Conservation (phyloP, 2,888 invertebrate species). For the Lutraria lutraria region DNA sequence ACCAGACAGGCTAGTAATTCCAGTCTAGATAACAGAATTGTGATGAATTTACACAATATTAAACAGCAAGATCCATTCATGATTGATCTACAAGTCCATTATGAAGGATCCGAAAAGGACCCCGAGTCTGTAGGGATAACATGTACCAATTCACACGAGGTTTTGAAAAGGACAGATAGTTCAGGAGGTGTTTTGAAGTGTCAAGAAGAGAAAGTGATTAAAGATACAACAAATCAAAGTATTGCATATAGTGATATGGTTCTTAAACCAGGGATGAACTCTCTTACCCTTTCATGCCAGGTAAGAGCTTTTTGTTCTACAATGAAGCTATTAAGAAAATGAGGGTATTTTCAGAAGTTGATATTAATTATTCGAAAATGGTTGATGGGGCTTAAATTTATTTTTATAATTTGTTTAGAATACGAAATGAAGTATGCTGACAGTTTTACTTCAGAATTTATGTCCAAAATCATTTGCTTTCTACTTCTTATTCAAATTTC, state of each 20-base stretch:
- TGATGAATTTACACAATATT: constrained; percentile 70
- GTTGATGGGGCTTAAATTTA: too few relatives aligned
- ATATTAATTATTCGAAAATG: too few relatives aligned
- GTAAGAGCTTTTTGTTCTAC: constrained; percentile 80
- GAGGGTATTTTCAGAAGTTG: too few relatives aligned
- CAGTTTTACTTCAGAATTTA: too few relatives aligned
- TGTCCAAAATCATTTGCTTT: too few relatives aligned
- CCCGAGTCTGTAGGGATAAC: constrained; percentile 75
- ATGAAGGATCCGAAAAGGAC: constrained; percentile 72
- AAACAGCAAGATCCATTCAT: constrained; percentile 71
- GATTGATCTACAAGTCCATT: constrained; percentile 73
- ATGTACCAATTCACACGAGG: constrained; percentile 79
- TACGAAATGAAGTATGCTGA: too few relatives aligned
- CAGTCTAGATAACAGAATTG: constrained; percentile 73
- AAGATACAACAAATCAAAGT: constrained; percentile 87
- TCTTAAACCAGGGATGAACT: constrained; percentile 87
- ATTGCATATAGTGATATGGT: constrained; percentile 87
- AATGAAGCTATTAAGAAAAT: background rate
- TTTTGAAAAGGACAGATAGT: constrained; percentile 81
- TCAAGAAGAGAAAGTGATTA: constrained; percentile 55
- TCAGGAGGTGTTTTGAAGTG: constrained; percentile 50
- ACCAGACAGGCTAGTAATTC: constrained; percentile 75
- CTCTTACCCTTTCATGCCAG: constrained; percentile 85
- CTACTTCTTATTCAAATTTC: too few relatives aligned
- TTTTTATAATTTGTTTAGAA: too few relatives aligned